A percentile compares a stretch with the other conserved stretches of the same genome.
Conservation (phyloP, 2,888 invertebrate species). For the Criorhina ranunculi region DNA sequence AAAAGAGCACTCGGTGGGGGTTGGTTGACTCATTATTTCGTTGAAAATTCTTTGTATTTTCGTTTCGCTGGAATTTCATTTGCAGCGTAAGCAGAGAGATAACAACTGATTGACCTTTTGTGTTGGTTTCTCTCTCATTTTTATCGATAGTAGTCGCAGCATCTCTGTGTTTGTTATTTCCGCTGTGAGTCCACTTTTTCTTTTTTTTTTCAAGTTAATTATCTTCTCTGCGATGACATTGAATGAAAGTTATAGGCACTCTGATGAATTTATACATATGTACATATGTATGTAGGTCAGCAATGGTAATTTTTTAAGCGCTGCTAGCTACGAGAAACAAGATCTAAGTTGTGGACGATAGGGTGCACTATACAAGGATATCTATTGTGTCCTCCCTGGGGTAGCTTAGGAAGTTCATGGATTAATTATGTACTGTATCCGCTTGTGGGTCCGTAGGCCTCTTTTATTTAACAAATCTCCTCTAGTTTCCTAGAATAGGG, state of each 20-base stretch:
- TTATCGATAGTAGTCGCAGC: neutral
- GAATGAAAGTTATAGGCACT: neutral
- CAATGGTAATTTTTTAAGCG: no score
- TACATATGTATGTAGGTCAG: no score
- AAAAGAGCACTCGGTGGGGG: neutral
- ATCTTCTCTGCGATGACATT: neutral
- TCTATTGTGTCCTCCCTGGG: no score
- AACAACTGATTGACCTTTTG: neutral
- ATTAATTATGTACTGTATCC: no score
- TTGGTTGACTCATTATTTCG: conserved; percentile 38
- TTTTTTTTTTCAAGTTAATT: neutral
- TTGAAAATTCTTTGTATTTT: neutral
- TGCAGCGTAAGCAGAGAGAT: neutral
- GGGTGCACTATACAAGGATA: no score
- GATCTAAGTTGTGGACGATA: no score
- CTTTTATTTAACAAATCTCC: no score
- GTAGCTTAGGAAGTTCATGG: no score
- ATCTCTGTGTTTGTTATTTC: neutral
- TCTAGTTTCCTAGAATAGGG: no score
- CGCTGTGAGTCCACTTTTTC: neutral
- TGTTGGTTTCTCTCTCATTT: neutral
- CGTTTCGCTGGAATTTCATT: neutral
- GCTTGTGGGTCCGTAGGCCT: no score
- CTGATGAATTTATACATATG: no score
- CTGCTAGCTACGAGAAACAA: no score